phyloP scores from a whole-genome alignment of 2,888 invertebrate species.

The Meganola albula region DNA sequence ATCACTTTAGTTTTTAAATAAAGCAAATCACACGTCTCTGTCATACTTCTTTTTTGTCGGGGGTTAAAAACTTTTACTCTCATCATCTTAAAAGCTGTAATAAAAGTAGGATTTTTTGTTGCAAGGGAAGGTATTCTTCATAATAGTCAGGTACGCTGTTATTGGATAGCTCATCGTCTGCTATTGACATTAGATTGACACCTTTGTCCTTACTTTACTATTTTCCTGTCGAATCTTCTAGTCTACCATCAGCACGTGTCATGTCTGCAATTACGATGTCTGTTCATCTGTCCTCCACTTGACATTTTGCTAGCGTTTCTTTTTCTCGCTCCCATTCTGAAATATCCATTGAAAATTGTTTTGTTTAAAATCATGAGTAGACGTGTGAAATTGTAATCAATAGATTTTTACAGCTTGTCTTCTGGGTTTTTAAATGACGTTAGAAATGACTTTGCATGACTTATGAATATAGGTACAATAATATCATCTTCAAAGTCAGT shows the following conservation, averaged over 20 bases:
- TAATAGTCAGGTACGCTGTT: no score
- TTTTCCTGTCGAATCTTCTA: slow-evolving; percentile 47
- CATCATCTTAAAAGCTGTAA: no score
- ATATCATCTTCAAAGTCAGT: no score
- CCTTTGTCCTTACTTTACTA: slow-evolving; percentile 37
- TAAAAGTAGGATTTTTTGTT: no score
- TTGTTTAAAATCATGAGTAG: slow-evolving; percentile 23
- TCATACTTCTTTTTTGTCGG: slow-evolving; percentile 38
- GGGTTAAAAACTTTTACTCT: no score
- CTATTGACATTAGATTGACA: slow-evolving; percentile 45
- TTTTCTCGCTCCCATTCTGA: slow-evolving; percentile 1
- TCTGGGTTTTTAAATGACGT: slow-evolving; percentile 12
- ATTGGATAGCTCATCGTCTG: no score
- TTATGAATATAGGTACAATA: no score
- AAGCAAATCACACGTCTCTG: no score
- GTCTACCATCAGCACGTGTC: slow-evolving; percentile 48
- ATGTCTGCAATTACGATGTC: slow-evolving; percentile 35
- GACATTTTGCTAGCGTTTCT: not conserved
- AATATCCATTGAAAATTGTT: slow-evolving; percentile 6
- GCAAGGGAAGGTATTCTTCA: no score
- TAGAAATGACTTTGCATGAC: slow-evolving; percentile 7
- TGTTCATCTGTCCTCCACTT: slow-evolving; percentile 16
- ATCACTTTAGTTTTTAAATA: no score
- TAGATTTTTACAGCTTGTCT: slow-evolving; percentile 14
- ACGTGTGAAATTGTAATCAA: slow-evolving; percentile 25